Conservation (phyloP, 1,140 invertebrate genomes). For the Spodoptera frugiperda region DNA sequence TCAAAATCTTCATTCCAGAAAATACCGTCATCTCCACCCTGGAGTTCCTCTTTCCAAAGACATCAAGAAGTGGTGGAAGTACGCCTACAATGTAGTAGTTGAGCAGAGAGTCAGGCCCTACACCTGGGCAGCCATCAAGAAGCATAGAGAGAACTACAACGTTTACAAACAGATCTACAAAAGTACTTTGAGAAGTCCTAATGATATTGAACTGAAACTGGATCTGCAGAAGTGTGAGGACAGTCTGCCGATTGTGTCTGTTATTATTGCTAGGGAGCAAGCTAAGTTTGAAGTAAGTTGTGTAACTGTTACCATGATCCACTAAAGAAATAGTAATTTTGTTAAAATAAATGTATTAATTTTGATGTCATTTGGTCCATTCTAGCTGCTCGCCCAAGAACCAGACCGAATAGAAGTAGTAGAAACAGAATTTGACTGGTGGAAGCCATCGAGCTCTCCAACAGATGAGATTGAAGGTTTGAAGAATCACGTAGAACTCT, state of each 20-base stretch:
- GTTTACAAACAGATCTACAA: slow-evolving; percentile 91
- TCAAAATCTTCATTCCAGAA: slow-evolving; percentile 75
- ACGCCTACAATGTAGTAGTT: slow-evolving; percentile 91
- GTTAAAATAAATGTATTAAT: slow-evolving; percentile 5
- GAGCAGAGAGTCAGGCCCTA: slow-evolving; percentile 91
- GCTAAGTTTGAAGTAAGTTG: slow-evolving; percentile 90
- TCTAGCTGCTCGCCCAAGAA: slow-evolving; percentile 86
- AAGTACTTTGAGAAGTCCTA: slow-evolving; percentile 89
- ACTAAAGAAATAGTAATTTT: background rate
- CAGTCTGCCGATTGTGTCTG: slow-evolving; percentile 90
- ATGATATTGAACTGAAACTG: slow-evolving; percentile 90
- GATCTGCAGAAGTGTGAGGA: slow-evolving; percentile 93
- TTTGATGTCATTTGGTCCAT: background rate
- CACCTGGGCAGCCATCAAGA: slow-evolving; percentile 90
- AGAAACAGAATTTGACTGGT: slow-evolving; percentile 86
- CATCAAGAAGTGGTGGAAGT: slow-evolving; percentile 91
- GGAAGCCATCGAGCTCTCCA: slow-evolving; percentile 73
- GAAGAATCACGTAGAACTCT: slow-evolving; percentile 68
- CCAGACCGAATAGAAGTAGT: slow-evolving; percentile 86
- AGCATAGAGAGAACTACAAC: slow-evolving; percentile 90
- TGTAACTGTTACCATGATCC: no score
- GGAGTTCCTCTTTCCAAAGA: slow-evolving; percentile 82
- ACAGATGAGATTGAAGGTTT: slow-evolving; percentile 66
- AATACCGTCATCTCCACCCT: slow-evolving; percentile 86
- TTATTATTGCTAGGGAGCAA: slow-evolving; percentile 92